Evolutionary conservation across 1,140 invertebrate genomes (phyloP), one percentile per base, ranked within the genome.

Genomic region (Caenorhabditis inopinata): DNA sequence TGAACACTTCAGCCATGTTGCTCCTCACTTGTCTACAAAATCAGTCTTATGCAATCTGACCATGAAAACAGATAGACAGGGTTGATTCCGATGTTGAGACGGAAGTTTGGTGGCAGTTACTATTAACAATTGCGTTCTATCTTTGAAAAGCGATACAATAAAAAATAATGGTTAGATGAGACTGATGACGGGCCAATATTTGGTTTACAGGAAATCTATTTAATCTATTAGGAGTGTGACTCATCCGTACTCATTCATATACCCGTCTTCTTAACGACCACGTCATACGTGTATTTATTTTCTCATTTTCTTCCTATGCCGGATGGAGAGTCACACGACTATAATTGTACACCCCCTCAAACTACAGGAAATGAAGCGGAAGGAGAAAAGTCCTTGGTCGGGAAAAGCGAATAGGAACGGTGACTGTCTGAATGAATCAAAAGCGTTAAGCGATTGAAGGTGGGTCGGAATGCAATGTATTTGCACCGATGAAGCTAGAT

Each of bases 251-350:
- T n/a, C n/a, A 42, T 38, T 68, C 2, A 18, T 68, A 38, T 38
- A 38, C 58, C 58, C 58, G 58, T 32, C 35, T 32, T 68, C 58
- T 18, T 9, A 68, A 38, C 32, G 32, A 42, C 58, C 58, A 68
- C 58, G 58, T 68, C 58, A 68, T 68, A 18, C 16, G 58, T 68
- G 38, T 25, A 38, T 32, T 32, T 38, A 23, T 11, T 38, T 68
- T 68, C 27, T 25, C n/a, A n/a, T 21, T 32, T 32, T 32, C 51
- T 32, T 29, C 25, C 51, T 12, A 68, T 29, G 38, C 58, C 58
- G 58, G 58, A 68, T 18, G 58, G 32, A 68, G 29, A 68, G 58
- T 68, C 58, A 68, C 58, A 68, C 32, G 58, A 68, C 58, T 18
- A 32, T 68, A 32, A 38, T 68, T 32, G 58, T 68, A 68, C 58